Evolutionary conservation across 1,140 invertebrate species (phyloP).

Genomic region (Drosophila arizonae): DNA sequence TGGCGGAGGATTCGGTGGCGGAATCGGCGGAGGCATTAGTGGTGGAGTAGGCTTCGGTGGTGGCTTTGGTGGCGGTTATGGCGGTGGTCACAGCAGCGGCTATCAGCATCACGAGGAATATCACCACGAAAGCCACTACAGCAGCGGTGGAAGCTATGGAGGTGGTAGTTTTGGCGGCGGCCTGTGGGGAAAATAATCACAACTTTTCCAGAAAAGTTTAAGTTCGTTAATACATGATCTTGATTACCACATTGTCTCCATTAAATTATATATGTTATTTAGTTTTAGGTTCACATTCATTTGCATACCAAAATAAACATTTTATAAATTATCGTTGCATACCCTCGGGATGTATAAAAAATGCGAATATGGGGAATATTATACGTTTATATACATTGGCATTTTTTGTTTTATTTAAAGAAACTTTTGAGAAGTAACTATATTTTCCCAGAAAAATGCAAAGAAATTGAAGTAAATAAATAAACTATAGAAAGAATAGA

Average conservation of each 20-base stretch:
- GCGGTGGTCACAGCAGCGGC: constrained; percentile 55
- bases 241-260: constrained; percentile 16
- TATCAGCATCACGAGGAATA: constrained; percentile 60
- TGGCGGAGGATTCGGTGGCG: constrained; percentile 44
- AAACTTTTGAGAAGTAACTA: no score
- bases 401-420: no score
- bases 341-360: neutral
- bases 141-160: constrained; percentile 32
- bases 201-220: neutral
- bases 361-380: neutral
- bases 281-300: constrained; percentile 51
- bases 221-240: constrained; percentile 7
- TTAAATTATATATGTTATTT: constrained; percentile 57
- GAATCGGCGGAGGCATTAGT: constrained; percentile 32
- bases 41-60: constrained; percentile 41
- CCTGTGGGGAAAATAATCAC: constrained; percentile 60
- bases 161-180: constrained; percentile 33
- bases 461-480: no score
- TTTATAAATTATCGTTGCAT: neutral
- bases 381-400: neutral
- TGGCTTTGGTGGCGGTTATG: constrained; percentile 47
- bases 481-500: no score
- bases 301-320: neutral
- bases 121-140: constrained; percentile 28
- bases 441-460: no score